Base-by-base conservation (phyloP, 2,797 vertebrate species). In the Mionectes olivaceus region DNA sequence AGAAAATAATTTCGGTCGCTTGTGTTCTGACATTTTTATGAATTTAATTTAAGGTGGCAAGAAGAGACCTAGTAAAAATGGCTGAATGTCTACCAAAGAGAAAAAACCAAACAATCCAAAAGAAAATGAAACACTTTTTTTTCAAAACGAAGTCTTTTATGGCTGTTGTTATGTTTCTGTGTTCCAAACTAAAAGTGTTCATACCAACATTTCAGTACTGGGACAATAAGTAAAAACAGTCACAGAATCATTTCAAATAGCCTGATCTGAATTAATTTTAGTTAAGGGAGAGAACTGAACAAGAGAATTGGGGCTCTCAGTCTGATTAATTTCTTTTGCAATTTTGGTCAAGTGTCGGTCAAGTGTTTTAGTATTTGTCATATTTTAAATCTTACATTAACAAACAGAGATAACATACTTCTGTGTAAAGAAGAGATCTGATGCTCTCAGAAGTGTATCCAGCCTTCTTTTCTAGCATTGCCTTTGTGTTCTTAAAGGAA, bases 121-220 rank as follows among this genome's bases (percentile, higher is more conserved):
- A 94, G 92, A 95, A 97, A 96, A 97, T 96, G 94, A 96, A 97
- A 97, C 93, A 96, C 96, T 93, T 96, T 87, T 49, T 92, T 95
- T 93, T 80, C 21, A 77, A 57, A 87, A 90, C 59, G 82, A 93
- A 90, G 10, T 35, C 70, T 93, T 95, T 93, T 81, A 77, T 89
- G 84, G 64, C 49, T 92, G 67, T 60, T 89, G 81, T 63, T 81
- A 19, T 75, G 83, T 92, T 95, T 95, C 92, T 90, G 33, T 63
- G 41, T 89, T 95, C 68, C 71, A 90, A 77, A 37, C 9, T 70
- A 53, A 56, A 90, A 89, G 32, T 46, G 89, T 77, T 85, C 85
- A 68, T 74, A 95, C 12, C 19, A 89, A 33, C 70, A 43, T 77
- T 87, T 95, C 68, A 80, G 33, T 84, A 87, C 56, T 27, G 33